These are phyloP conservation scores for Aphodius granarius DNA, from an alignment of 2,888 invertebrate genomes.

Conservation along the genomic window DNA sequence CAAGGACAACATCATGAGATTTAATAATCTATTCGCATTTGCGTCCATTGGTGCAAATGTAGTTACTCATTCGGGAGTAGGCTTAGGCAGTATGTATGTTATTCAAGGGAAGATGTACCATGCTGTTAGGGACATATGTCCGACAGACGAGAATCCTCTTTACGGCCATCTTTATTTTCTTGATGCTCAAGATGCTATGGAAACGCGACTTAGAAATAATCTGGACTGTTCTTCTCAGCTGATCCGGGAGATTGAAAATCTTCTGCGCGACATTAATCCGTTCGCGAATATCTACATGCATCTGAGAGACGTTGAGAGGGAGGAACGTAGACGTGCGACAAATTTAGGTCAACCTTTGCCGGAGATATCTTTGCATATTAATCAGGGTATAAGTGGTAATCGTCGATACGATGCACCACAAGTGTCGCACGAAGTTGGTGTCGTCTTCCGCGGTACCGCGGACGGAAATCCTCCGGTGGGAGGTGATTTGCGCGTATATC, in stretches of 20 bases:
- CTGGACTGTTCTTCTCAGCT: not conserved
- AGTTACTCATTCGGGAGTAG: not conserved
- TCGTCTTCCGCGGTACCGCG: not conserved
- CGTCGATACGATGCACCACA: not conserved
- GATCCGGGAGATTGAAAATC: not conserved
- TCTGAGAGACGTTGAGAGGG: too few species aligned
- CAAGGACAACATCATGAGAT: not conserved
- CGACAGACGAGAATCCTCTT: not conserved
- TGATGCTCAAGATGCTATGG: not conserved
- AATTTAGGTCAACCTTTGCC: too few species aligned
- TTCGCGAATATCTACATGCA: too few species aligned
- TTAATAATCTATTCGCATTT: not conserved
- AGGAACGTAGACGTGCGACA: too few species aligned
- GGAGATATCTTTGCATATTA: too few species aligned
- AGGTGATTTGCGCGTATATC: not conserved
- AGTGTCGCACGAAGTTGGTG: not conserved
- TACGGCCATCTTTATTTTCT: not conserved
- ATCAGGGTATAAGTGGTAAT: not conserved
- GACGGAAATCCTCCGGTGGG: not conserved
- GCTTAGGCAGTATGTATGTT: not conserved
- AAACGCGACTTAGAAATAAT: not conserved
- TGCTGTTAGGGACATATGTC: not conserved
- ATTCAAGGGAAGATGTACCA: not conserved
- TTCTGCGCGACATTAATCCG: too few species aligned
- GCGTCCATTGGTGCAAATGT: not conserved